These are phyloP conservation scores for Cherax quadricarinatus DNA, from an alignment of 1,140 invertebrate species.

Conservation along the genomic window DNA sequence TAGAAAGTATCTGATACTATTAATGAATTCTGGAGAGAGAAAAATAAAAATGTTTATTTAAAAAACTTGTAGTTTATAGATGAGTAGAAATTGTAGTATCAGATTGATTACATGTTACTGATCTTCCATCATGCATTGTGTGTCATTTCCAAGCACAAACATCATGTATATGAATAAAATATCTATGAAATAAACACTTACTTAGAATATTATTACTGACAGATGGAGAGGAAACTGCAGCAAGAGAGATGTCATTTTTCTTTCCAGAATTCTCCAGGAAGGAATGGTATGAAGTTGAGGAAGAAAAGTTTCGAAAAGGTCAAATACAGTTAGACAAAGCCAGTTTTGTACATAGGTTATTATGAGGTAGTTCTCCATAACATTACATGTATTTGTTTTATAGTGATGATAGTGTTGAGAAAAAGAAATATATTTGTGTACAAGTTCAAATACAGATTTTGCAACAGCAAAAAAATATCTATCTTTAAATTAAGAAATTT, in stretches of 20 bases:
- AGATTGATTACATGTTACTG: no score
- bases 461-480: no score
- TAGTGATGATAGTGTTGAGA: neutral
- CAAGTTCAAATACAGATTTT: no score
- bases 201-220: slow-evolving; percentile 75
- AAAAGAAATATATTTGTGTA: neutral
- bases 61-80: no score
- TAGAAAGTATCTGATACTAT: no score
- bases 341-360: slow-evolving; percentile 42
- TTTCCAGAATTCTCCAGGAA: slow-evolving; percentile 78
- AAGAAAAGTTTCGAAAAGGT: slow-evolving; percentile 33
- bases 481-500: no score
- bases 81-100: no score
- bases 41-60: no score
- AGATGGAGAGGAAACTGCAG: slow-evolving; percentile 88
- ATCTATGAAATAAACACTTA: neutral
- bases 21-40: no score
- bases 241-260: slow-evolving; percentile 86
- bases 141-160: no score
- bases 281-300: slow-evolving; percentile 75
- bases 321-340: slow-evolving; percentile 29
- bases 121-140: no score
- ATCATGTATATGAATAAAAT: no score
- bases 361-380: neutral
- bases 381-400: neutral